Evolutionary conservation across 2,113 vertebrate genomes (phyloP), one percentile per base, ranked within the genome.

Genomic region (Phylloscopus whistleri): DNA sequence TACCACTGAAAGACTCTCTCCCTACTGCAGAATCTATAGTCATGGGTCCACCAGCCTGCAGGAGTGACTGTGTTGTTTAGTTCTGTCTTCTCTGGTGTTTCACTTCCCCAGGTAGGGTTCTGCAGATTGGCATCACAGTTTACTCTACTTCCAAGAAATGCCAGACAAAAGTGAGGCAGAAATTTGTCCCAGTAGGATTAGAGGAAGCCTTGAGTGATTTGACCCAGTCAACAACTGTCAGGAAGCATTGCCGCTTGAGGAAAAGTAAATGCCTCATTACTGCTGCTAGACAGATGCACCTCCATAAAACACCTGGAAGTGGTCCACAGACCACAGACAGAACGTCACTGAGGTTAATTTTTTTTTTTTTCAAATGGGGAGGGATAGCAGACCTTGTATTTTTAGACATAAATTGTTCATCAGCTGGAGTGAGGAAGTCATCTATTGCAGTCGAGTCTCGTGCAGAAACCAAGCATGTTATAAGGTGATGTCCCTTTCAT

Each of bases 271-370:
- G 84, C 72, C 84, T 97, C 83, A 44, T 94, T 94, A 90, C 51
- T 86, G 92, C 79, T 94, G 53, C 55, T 78, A 81, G 93, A 69
- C 59, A 96, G 84, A 89, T 66, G 81, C 49, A 90, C 84, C 87
- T 96, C 78, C 78, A 87, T 96, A 96, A 96, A 96, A 79, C 75
- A 95, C 78, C 91, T 97, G 93, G 92, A 96, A 88, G 41, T 90
- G 75, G 80, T 96, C 89, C 84, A 93, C 76, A 91, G 75, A 94
- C 93, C 79, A 91, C 94, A 94, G 91, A 78, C 87, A 28, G 83
- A 94, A 89, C 30, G 4, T 87, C 94, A 89, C 48, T 87, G 68
- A 84, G 41, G 44, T 60, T 77, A 35, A 18, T 44, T 44, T 78
- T 52, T 67, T 51, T 22, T 17, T 60, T 70, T 33, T 73, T 62